These are phyloP conservation scores for Petrophora chlorosata DNA, from an alignment of 2,888 invertebrate species.

Conservation along the genomic window DNA sequence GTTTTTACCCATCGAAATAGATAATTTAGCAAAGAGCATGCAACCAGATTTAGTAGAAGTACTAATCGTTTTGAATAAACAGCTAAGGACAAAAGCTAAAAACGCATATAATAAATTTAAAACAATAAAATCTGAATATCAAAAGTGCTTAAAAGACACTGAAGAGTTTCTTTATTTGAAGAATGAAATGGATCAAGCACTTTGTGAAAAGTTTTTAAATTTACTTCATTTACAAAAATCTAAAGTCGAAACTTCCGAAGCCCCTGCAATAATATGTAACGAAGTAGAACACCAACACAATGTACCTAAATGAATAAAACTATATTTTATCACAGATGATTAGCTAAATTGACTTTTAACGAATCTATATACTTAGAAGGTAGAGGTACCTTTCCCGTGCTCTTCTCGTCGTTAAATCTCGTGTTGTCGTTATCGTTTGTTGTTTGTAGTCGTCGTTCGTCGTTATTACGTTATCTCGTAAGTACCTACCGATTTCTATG, in stretches of 20 bases:
- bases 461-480: too few species aligned
- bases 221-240: slow-evolving; percentile 49
- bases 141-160: slow-evolving; percentile 62
- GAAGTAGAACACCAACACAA: too few species aligned
- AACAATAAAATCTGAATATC: slow-evolving; percentile 53
- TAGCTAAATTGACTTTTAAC: too few species aligned
- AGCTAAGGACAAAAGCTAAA: slow-evolving; percentile 50
- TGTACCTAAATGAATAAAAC: neutral
- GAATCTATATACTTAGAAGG: too few species aligned
- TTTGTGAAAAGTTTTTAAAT: slow-evolving; percentile 61
- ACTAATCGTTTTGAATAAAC: slow-evolving; percentile 55
- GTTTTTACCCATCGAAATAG: slow-evolving; percentile 62
- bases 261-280: neutral
- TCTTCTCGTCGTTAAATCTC: too few species aligned
- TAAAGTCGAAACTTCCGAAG: slow-evolving; percentile 10
- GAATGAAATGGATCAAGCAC: slow-evolving; percentile 66
- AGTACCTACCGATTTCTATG: too few species aligned
- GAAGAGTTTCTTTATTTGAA: slow-evolving; percentile 67
- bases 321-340: neutral
- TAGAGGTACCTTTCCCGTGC: too few species aligned
- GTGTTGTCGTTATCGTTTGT: too few species aligned
- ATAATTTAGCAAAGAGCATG: slow-evolving; percentile 39
- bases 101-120: slow-evolving; percentile 44
- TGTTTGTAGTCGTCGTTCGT: too few species aligned
- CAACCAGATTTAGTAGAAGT: slow-evolving; percentile 61